Percentiles rank a stretch among this genome's conserved stretches.
These are phyloP conservation scores for Megaceryle alcyon DNA, from an alignment of 2,797 vertebrate species.

Conservation along the genomic window DNA sequence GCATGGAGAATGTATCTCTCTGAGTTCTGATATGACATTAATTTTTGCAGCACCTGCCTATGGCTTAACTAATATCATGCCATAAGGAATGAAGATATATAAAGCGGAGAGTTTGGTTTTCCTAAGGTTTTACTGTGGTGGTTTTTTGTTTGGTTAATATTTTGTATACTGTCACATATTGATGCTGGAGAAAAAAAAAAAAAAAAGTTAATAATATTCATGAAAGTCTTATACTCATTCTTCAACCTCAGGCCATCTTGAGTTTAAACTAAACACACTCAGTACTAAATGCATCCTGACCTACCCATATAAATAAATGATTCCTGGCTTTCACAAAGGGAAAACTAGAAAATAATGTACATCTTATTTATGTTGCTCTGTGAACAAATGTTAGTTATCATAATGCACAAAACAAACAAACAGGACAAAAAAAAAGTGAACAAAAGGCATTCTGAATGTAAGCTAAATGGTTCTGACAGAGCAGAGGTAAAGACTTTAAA, in stretches of 20 bases:
- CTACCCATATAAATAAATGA: neutral
- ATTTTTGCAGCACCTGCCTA: neutral
- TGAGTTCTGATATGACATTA: neutral
- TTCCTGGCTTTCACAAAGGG: neutral
- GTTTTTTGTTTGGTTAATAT: neutral
- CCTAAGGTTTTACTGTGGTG: neutral
- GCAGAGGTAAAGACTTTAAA: neutral
- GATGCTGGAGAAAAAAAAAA: neutral
- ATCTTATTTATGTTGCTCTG: neutral
- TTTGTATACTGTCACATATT: neutral
- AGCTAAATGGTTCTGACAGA: constrained; percentile 1
- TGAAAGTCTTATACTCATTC: neutral
- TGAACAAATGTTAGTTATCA: neutral
- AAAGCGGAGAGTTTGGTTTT: neutral
- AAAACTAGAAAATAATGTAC: neutral
- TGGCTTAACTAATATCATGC: neutral
- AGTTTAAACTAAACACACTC: neutral
- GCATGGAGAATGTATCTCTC: neutral
- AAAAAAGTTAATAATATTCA: neutral
- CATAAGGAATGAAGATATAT: neutral
- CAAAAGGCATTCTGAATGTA: neutral
- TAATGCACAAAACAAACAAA: neutral
- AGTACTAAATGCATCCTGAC: neutral
- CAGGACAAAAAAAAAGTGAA: neutral
- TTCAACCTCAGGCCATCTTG: neutral